These are phyloP conservation scores for Ancistrus triradiatus DNA, from an alignment of 2,113 vertebrate species.

Conservation along the genomic window DNA sequence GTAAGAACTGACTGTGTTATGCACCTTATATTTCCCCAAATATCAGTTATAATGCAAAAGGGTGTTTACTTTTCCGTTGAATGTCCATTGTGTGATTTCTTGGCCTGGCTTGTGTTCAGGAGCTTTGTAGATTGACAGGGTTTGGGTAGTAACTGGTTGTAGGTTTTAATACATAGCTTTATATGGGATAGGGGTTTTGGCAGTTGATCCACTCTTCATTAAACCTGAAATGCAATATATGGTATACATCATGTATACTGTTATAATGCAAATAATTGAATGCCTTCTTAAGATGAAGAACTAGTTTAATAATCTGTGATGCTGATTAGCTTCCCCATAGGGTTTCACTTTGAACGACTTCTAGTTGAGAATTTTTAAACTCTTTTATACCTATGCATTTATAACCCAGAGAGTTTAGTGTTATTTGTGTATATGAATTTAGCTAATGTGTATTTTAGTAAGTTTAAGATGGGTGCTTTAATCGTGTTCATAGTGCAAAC, in stretches of 20 bases:
- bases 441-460: slow-evolving; percentile 62
- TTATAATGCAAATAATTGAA: slow-evolving; percentile 26
- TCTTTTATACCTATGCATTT: slow-evolving; percentile 74
- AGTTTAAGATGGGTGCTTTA: slow-evolving; percentile 56
- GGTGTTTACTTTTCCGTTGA: not conserved
- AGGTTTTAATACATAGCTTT: slow-evolving; percentile 55
- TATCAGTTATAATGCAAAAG: slow-evolving; percentile 13
- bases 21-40: slow-evolving; percentile 43
- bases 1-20: slow-evolving; percentile 28
- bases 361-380: slow-evolving; percentile 52
- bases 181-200: no score
- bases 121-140: slow-evolving; percentile 49
- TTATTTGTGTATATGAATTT: slow-evolving; percentile 55
- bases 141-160: slow-evolving; percentile 56
- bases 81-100: not conserved
- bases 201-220: slow-evolving; percentile 51
- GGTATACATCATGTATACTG: slow-evolving; percentile 42
- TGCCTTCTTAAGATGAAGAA: slow-evolving; percentile 29
- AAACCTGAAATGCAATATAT: slow-evolving; percentile 49
- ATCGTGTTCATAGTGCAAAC: slow-evolving; percentile 57
- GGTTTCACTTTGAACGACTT: slow-evolving; percentile 50
- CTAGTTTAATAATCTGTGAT: slow-evolving; percentile 23
- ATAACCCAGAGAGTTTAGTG: slow-evolving; percentile 67
- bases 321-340: slow-evolving; percentile 28
- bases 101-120: not conserved